Base-by-base conservation (phyloP, 2,113 vertebrate species). In the Lasiurus cinereus region DNA sequence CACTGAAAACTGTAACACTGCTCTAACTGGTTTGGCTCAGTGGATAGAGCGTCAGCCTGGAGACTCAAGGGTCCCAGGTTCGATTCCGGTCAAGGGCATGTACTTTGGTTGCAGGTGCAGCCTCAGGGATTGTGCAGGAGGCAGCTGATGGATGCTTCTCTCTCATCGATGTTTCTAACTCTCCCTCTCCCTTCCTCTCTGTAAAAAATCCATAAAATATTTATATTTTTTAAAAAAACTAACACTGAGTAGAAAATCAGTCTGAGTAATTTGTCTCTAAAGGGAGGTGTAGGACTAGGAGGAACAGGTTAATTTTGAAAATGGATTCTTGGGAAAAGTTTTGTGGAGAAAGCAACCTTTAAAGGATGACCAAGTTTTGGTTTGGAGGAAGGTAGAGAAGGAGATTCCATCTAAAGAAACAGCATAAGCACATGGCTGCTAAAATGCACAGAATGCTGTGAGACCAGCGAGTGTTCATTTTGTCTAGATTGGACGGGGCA, bases 381-480 rank as follows among this genome's bases (percentile, higher is more conserved):
- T 77, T 76, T 62, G n/a, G 27, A 43, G 59, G 31, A 15, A 52
- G 48, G 21, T 21, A 22, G 50, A 72, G 12, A 43, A 22, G 66
- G 64, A 33, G 29, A 27, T 78, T 67, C 70, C n/a, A 14, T 43
- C 24, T 15, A 18, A 52, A 50, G 64, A 10, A 64, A 24, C 14
- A 13, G 9, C n/a, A 9, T 13, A 46, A 31, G 22, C 21, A 8
- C 14, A 0, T 11, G 52, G 74, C 18, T 74, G 48, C 27, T 22
- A 19, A 22, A 56, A 56, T n/a, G 39, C 11, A 0, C 0, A 3
- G 29, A 1, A 0, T 21, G 33, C 10, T 4, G 18, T 24, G 79
- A 88, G 36, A 36, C 39, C n/a, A 0, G n/a, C 0, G 21, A 14
- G 31, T 36, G 2, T 76, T 33, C 36, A 4, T 2, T 0, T 50